phyloP scores from a whole-genome alignment of 1,140 invertebrate genomes.

The Aphis gossypii region DNA sequence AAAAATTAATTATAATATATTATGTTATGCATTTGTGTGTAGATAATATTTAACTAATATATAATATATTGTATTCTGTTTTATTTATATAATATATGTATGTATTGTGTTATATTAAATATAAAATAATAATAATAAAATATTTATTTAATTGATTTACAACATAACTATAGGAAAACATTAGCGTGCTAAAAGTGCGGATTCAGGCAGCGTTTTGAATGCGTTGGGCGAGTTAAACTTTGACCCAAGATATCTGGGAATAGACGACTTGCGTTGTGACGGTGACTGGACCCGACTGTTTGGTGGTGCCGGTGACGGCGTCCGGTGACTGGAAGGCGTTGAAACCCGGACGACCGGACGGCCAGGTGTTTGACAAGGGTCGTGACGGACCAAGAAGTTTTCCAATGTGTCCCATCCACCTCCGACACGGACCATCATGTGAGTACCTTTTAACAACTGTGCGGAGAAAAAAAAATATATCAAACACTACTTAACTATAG shows the following conservation, averaged over 20 bases:
- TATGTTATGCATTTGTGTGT: neutral
- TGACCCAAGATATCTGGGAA: constrained; percentile 46
- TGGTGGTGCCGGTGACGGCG: neutral
- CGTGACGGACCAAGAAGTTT: constrained; percentile 95
- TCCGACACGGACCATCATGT: constrained; percentile 97
- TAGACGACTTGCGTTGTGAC: constrained; percentile 42
- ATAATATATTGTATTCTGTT: constrained; percentile 32
- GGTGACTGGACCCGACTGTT: constrained; percentile 49
- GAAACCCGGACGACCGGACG: constrained; percentile 50
- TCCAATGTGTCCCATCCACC: constrained; percentile 97
- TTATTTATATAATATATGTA: neutral
- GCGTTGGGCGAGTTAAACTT: constrained; percentile 47
- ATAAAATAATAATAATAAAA: constrained; percentile 43
- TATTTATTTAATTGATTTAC: constrained; percentile 25
- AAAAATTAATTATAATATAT: neutral
- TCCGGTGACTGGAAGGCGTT: constrained; percentile 16
- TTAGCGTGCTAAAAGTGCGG: constrained; percentile 55
- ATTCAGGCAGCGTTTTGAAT: constrained; percentile 49
- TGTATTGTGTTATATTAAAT: constrained; percentile 47
- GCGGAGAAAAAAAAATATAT: neutral
- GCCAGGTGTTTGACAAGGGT: constrained; percentile 81
- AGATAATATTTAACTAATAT: constrained; percentile 7
- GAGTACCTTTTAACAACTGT: constrained; percentile 70
- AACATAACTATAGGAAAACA: constrained; percentile 31
- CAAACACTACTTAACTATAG: neutral